phyloP scores from a whole-genome alignment of 2,797 vertebrate genomes.

The Cynodonichthys magdalenae region DNA sequence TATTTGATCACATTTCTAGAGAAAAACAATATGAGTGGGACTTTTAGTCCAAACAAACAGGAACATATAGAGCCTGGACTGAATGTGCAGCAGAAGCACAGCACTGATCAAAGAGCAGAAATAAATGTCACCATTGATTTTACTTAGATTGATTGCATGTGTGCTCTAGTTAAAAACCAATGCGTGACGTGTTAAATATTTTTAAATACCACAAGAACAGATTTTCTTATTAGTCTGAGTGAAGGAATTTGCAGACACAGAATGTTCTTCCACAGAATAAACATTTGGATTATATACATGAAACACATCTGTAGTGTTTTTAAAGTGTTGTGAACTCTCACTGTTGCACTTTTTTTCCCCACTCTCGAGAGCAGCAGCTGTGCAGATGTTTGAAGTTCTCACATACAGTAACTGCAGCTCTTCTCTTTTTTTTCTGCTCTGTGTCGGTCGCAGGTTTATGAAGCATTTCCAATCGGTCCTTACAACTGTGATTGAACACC shows the following conservation, averaged over 20 bases:
- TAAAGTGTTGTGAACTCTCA: neutral
- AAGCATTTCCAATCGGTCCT: conserved; percentile 63
- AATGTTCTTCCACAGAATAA: conserved; percentile 11
- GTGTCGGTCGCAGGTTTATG: conserved; percentile 62
- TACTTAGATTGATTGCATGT: conserved; percentile 35
- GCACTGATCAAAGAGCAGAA: conserved; percentile 1
- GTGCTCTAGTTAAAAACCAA: conserved; percentile 17
- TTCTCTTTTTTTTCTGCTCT: conserved; percentile 32
- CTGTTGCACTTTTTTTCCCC: neutral
- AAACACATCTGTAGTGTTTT: conserved; percentile 21
- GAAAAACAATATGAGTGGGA: neutral
- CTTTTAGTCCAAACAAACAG: conserved; percentile 13
- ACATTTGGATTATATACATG: conserved; percentile 7
- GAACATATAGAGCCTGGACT: conserved; percentile 3
- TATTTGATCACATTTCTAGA: neutral
- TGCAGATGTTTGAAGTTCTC: neutral
- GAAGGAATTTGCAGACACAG: neutral
- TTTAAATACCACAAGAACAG: conserved; percentile 31
- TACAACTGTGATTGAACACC: conserved; percentile 77
- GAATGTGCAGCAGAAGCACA: neutral
- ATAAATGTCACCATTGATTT: conserved; percentile 26
- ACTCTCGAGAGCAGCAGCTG: neutral
- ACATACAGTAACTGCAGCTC: conserved; percentile 8
- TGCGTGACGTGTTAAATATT: conserved; percentile 14
- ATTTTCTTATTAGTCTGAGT: conserved; percentile 13